A percentile compares a stretch with the other conserved stretches of the same genome.
Conservation (phyloP, 2,797 vertebrate genomes). For the Spondyliosoma cantharus region DNA sequence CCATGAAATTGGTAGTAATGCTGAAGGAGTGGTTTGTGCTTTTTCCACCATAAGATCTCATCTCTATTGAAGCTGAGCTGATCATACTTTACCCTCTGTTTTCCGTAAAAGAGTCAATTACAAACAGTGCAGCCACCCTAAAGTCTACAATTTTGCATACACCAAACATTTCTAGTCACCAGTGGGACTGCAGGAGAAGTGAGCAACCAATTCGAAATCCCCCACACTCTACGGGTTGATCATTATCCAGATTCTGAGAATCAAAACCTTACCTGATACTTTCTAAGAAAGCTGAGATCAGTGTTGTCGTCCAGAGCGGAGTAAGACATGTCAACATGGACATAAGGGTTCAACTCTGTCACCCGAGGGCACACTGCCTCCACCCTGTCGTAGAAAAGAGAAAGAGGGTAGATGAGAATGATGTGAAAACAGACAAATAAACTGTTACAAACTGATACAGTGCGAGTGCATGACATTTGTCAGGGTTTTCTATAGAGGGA, state of each 20-base stretch:
- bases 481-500: background rate
- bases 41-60: too few species aligned
- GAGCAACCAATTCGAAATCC: background rate
- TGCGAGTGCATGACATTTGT: background rate
- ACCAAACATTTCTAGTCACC: background rate
- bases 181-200: background rate
- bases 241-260: background rate
- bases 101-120: background rate
- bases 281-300: constrained; percentile 91
- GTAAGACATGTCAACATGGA: constrained; percentile 89
- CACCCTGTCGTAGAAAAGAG: constrained; percentile 82
- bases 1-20: too few species aligned
- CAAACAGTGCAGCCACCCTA: background rate
- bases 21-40: background rate
- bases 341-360: constrained; percentile 95
- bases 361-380: constrained; percentile 90
- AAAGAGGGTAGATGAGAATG: background rate
- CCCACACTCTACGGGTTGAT: background rate
- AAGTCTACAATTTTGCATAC: background rate
- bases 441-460: background rate
- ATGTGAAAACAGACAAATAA: background rate
- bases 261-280: constrained; percentile 87
- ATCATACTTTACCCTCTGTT: background rate
- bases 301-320: constrained; percentile 86
- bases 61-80: background rate